A percentile compares a stretch with the other conserved stretches of the same genome.
phyloP scores from a whole-genome alignment of 2,888 invertebrate species.

The Zelleria hepariella region DNA sequence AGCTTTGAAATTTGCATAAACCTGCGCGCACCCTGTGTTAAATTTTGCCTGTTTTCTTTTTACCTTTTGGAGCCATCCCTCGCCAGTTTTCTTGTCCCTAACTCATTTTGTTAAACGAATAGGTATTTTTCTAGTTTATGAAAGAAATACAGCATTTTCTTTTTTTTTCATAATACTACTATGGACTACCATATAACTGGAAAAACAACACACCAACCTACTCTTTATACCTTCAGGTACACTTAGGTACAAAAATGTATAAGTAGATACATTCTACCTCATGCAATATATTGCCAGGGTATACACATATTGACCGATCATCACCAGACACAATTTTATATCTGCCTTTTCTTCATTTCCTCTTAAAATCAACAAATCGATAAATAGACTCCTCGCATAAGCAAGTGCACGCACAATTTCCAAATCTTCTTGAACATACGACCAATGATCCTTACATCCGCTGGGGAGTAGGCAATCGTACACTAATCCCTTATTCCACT shows the following conservation, averaged over 20 bases:
- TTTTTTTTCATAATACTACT: not conserved
- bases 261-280: too few relatives aligned
- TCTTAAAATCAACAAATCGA: not conserved
- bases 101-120: slow-evolving; percentile 39
- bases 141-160: not conserved
- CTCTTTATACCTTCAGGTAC: not conserved
- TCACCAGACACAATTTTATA: too few relatives aligned
- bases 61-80: slow-evolving; percentile 42
- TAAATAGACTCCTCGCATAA: not conserved
- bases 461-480: not conserved
- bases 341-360: not conserved
- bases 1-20: slow-evolving; percentile 62
- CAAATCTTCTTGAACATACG: not conserved
- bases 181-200: not conserved
- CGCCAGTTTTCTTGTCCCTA: slow-evolving; percentile 29
- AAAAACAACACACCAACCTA: not conserved
- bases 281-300: too few relatives aligned
- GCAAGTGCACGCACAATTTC: not conserved
- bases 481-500: not conserved
- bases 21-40: slow-evolving; percentile 43
- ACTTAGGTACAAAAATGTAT: too few relatives aligned
- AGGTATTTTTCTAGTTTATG: slow-evolving; percentile 12
- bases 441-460: not conserved
- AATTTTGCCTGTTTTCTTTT: slow-evolving; percentile 44
- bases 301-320: too few relatives aligned